These are phyloP conservation scores for Drosophila ambigua DNA, from an alignment of 1,140 invertebrate species.

Conservation along the genomic window DNA sequence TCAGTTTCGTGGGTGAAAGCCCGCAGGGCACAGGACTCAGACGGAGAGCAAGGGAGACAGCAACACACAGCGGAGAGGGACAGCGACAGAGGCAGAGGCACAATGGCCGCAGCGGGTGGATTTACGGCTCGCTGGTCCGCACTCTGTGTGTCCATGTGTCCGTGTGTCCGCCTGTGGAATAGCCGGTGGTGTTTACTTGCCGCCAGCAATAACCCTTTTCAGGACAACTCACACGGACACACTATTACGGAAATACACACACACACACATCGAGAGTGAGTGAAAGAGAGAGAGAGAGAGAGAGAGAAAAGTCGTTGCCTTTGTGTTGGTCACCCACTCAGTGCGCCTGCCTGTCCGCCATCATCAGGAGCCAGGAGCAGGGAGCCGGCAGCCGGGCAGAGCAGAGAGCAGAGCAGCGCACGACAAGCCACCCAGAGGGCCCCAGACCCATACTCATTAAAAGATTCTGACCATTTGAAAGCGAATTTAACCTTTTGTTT, in stretches of 20 bases:
- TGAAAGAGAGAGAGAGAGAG: neutral
- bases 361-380: conserved; percentile 17
- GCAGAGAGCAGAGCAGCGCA: neutral
- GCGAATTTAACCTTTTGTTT: conserved; percentile 81
- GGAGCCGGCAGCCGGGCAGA: neutral
- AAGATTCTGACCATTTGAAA: conserved; percentile 79
- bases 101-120: conserved; percentile 75
- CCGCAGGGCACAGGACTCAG: neutral
- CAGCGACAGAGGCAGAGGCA: conserved; percentile 31
- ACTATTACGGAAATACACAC: conserved; percentile 11
- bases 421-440: conserved; percentile 4
- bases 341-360: conserved; percentile 77
- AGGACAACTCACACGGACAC: conserved; percentile 21
- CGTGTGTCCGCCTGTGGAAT: conserved; percentile 21
- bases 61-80: neutral
- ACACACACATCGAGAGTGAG: conserved; percentile 13
- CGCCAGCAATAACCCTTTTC: conserved; percentile 75
- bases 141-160: conserved; percentile 27
- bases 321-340: conserved; percentile 68
- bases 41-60: conserved; percentile 13
- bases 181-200: conserved; percentile 80
- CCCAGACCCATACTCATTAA: conserved; percentile 61
- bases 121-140: conserved; percentile 57
- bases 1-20: neutral
- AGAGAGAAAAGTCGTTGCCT: conserved; percentile 21